phyloP scores from a whole-genome alignment of 2,888 invertebrate genomes.

The Ptychoptera albimana region DNA sequence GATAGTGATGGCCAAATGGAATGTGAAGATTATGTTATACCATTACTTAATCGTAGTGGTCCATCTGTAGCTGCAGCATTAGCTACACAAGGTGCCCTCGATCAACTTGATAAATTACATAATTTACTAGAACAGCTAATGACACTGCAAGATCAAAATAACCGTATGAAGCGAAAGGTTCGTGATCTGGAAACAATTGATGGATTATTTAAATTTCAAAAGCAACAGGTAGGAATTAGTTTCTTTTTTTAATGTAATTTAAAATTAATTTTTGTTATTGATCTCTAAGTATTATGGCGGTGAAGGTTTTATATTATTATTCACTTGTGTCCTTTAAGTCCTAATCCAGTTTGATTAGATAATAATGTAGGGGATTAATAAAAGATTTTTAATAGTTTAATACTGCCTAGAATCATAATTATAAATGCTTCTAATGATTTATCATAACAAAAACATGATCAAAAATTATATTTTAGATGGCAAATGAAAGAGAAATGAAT shows the following conservation, averaged over 20 bases:
- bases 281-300: too few species aligned
- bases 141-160: conserved; percentile 54
- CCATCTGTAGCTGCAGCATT: conserved; percentile 39
- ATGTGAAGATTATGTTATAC: conserved; percentile 23
- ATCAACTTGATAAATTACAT: conserved; percentile 64
- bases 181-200: conserved; percentile 57
- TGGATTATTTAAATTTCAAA: conserved; percentile 43
- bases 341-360: too few species aligned
- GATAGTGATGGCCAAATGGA: conserved; percentile 17
- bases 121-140: conserved; percentile 61
- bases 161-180: conserved; percentile 46
- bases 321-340: too few species aligned
- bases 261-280: conserved; percentile 6
- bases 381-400: too few species aligned
- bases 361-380: too few species aligned
- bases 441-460: conserved; percentile 9
- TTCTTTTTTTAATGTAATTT: conserved; percentile 15
- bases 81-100: conserved; percentile 49
- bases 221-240: conserved; percentile 19
- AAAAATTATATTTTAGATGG: conserved; percentile 2
- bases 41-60: conserved; percentile 36
- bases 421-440: too few species aligned
- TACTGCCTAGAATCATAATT: too few species aligned
- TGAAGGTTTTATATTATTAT: too few species aligned
- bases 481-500: conserved; percentile 10